phyloP scores from a whole-genome alignment of 2,113 vertebrate species.

The Nibea albiflora region DNA sequence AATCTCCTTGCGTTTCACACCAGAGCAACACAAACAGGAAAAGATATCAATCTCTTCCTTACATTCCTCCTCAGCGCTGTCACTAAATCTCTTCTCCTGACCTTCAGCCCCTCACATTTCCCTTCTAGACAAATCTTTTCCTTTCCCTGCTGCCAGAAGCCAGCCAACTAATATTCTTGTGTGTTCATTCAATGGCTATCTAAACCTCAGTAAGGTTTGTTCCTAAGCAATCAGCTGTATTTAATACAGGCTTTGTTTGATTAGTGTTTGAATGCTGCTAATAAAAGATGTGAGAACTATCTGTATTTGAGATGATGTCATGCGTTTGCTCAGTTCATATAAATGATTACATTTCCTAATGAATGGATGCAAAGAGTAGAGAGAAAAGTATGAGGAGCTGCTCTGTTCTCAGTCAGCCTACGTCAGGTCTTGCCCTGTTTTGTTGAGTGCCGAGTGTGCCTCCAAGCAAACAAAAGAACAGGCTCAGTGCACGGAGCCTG shows the following conservation, averaged over 20 bases:
- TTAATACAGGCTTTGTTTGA: background rate
- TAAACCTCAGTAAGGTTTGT: background rate
- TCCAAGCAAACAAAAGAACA: slow-evolving; percentile 37
- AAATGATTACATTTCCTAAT: background rate
- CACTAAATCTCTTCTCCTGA: slow-evolving; percentile 37
- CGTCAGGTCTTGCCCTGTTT: slow-evolving; percentile 16
- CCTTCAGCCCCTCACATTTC: slow-evolving; percentile 1
- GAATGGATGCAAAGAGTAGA: background rate
- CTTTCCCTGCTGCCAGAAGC: background rate
- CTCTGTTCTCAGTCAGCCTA: slow-evolving; percentile 5
- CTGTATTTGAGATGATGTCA: background rate
- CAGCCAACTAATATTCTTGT: background rate
- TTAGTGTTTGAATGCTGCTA: background rate
- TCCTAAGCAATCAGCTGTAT: background rate
- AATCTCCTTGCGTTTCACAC: slow-evolving; percentile 55
- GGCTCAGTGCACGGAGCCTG: slow-evolving; percentile 19
- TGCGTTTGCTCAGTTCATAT: background rate
- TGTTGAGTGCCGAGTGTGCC: slow-evolving; percentile 18
- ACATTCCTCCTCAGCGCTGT: slow-evolving; percentile 47
- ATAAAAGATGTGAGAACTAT: background rate
- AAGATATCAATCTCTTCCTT: slow-evolving; percentile 54
- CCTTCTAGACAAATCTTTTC: background rate
- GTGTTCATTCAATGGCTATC: background rate
- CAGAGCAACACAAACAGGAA: slow-evolving; percentile 53
- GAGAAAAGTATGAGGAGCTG: background rate